These are phyloP conservation scores for Acronicta aceris DNA, from an alignment of 2,888 invertebrate species.

Conservation along the genomic window DNA sequence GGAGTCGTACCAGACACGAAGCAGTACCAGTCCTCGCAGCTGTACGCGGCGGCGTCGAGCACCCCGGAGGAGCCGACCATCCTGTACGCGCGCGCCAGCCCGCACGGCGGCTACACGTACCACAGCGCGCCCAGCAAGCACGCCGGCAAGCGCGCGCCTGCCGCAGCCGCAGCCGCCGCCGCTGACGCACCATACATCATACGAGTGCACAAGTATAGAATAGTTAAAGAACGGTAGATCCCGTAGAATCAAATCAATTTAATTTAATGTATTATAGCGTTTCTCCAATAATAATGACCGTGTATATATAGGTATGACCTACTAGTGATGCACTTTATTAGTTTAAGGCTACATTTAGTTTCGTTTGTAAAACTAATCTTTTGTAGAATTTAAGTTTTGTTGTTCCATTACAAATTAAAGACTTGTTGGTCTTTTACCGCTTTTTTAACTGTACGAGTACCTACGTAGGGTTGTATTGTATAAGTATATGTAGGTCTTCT, in stretches of 20 bases:
- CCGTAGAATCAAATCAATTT: not conserved
- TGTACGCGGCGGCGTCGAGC: slow-evolving; percentile 26
- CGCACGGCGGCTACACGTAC: slow-evolving; percentile 77
- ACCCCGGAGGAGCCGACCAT: slow-evolving; percentile 59
- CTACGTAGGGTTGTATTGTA: not conserved
- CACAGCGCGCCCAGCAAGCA: slow-evolving; percentile 60
- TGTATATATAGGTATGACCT: slow-evolving; percentile 35
- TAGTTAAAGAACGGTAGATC: slow-evolving; percentile 55
- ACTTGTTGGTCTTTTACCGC: slow-evolving; percentile 9
- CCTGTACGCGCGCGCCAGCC: slow-evolving; percentile 77
- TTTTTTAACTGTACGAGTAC: slow-evolving; percentile 13
- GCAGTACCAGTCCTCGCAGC: slow-evolving; percentile 23
- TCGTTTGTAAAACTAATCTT: slow-evolving; percentile 46
- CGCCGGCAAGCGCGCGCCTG: slow-evolving; percentile 44
- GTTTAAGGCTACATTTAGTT: slow-evolving; percentile 49
- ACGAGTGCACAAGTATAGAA: slow-evolving; percentile 77
- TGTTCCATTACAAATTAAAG: slow-evolving; percentile 6
- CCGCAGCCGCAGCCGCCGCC: slow-evolving; percentile 7
- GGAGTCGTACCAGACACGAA: slow-evolving; percentile 31
- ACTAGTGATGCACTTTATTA: slow-evolving; percentile 15
- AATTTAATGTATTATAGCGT: not conserved
- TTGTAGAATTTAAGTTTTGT: slow-evolving; percentile 42
- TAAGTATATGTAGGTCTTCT: too few relatives aligned
- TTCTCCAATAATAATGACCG: slow-evolving; percentile 13
- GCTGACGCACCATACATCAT: slow-evolving; percentile 69